A percentile compares a stretch with the other conserved stretches of the same genome.
Evolutionary conservation across 2,113 vertebrate species (phyloP).

Genomic region (Hemicordylus capensis): DNA sequence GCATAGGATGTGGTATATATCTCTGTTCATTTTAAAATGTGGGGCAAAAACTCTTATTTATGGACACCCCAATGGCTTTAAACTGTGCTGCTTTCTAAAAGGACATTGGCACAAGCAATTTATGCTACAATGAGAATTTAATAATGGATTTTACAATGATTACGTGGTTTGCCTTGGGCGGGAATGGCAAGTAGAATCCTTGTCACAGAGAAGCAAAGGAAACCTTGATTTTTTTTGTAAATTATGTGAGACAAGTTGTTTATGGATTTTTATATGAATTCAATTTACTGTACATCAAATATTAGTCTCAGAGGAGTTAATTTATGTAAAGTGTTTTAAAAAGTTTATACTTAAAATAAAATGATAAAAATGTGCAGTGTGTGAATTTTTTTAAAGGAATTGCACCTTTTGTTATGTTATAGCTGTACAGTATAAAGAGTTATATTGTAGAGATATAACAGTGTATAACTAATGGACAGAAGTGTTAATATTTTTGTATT

Average conservation of each 20-base stretch:
- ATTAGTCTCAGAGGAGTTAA: constrained; percentile 99
- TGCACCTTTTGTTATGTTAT: constrained; percentile 86
- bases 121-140: constrained; percentile 81
- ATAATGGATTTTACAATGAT: constrained; percentile 82
- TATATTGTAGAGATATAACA: constrained; percentile 88
- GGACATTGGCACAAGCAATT: constrained; percentile 86
- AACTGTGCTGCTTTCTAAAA: constrained; percentile 85
- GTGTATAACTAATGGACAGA: constrained; percentile 80
- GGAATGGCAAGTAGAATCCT: constrained; percentile 82
- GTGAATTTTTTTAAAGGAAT: constrained; percentile 84
- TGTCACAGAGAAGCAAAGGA: constrained; percentile 88
- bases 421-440: constrained; percentile 85
- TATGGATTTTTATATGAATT: constrained; percentile 95
- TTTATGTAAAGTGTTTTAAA: constrained; percentile 99
- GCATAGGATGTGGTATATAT: constrained; percentile 86
- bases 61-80: constrained; percentile 80
- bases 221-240: constrained; percentile 93
- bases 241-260: constrained; percentile 95
- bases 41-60: constrained; percentile 83
- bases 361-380: constrained; percentile 86
- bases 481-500: constrained; percentile 87
- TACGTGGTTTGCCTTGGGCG: constrained; percentile 77
- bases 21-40: constrained; percentile 82
- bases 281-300: constrained; percentile 98
- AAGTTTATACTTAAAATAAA: constrained; percentile 98